Evolutionary conservation across 2,113 vertebrate species (phyloP), one percentile per base, ranked within the genome.

Genomic region (Eulemur rufifrons): DNA sequence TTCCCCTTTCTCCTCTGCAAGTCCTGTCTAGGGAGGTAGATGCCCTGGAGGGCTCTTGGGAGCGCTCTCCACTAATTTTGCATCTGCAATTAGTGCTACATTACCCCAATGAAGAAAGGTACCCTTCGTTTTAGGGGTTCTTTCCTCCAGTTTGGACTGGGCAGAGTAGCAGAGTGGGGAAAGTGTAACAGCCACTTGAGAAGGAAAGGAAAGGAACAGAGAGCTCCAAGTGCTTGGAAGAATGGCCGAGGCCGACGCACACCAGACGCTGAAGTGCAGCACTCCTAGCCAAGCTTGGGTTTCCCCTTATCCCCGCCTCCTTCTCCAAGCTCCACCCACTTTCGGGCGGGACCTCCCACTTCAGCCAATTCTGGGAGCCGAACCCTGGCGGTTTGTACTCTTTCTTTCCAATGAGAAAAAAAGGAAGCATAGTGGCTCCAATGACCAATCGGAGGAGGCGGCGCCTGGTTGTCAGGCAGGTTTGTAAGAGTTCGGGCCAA

Each of bases 351-450:
- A 97, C 71, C 84, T 95, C 23, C 66, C 73, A 25, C 87, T 93
- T 42, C 54, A 96, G 61, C 98, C 96, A 97, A 97, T 98, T 71
- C 87, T 74, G 73, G 59, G 87, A 83, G 94, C 76, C 68, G 85
- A 93, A 94, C 94, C 96, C 97, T 97, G 98, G 97, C 97, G 97
- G 97, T 98, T 97, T 97, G 97, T 97, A 97, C 97, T 97, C 95
- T 95, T 95, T 94, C 92, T 95, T 94, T 77, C 98, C 98, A 98
- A 98, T 98, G 84, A 96, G 91, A 97, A 98, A 98, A 98, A 98
- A 97, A 95, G 95, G 97, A 96, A 98, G 96, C 97, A 15, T 80
- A 52, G 64, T 61, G 95, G 92, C 71, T 21, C 42, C 93, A 56
- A 78, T 52, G 89, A 23, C 98, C 98, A 98, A 97, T 98, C 89